These are phyloP conservation scores for Drosophila yakuba DNA, from an alignment of 1,140 invertebrate genomes.

Conservation along the genomic window DNA sequence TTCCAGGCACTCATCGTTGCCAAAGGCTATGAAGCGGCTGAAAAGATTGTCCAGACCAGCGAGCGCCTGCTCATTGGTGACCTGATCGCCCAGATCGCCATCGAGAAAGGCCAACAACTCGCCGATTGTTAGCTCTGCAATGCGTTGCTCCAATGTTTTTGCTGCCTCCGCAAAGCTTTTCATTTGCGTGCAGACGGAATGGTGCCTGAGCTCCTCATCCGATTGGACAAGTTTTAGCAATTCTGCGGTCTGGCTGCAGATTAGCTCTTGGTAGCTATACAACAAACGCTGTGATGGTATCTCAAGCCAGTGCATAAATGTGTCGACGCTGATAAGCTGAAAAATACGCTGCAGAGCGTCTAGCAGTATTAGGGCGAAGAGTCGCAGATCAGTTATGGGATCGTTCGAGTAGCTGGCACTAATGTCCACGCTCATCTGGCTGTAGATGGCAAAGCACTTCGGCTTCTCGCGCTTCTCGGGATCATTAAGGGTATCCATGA, in stretches of 20 bases:
- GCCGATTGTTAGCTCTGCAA: constrained; percentile 48
- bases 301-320: constrained; percentile 71
- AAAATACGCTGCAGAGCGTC: constrained; percentile 61
- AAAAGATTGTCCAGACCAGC: constrained; percentile 50
- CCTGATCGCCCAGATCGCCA: constrained; percentile 8
- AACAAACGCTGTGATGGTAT: constrained; percentile 26
- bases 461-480: constrained; percentile 1
- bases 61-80: constrained; percentile 7
- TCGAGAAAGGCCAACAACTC: constrained; percentile 62
- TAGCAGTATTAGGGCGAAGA: constrained; percentile 18
- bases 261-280: constrained; percentile 48
- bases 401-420: constrained; percentile 6
- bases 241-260: constrained; percentile 22
- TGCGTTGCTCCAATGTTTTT: constrained; percentile 48
- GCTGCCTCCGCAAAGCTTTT: constrained; percentile 49
- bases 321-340: constrained; percentile 54
- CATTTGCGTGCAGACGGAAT: constrained; percentile 48
- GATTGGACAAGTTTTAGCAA: constrained; percentile 23
- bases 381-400: background rate
- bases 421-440: constrained; percentile 2
- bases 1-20: constrained; percentile 70
- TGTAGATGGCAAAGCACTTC: constrained; percentile 11
- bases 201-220: background rate
- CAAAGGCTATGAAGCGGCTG: constrained; percentile 43
- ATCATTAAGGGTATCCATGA: background rate